phyloP scores from a whole-genome alignment of 2,797 vertebrate genomes.

The Bryconaethiops microstoma region DNA sequence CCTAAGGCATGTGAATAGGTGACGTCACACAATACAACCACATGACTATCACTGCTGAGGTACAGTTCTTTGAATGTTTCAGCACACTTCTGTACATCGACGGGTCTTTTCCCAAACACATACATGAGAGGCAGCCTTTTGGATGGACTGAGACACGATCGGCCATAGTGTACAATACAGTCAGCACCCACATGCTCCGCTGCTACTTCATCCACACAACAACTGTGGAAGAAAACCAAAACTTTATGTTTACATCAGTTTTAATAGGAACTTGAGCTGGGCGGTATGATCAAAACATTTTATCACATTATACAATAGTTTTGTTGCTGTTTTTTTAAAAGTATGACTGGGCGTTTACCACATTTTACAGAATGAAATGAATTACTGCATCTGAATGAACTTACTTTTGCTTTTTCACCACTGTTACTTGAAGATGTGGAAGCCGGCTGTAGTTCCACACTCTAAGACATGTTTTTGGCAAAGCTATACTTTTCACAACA shows the following conservation, averaged over 20 bases:
- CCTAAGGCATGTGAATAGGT: constrained; percentile 78
- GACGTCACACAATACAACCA: constrained; percentile 87
- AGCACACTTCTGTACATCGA: constrained; percentile 77
- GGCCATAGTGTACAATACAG: constrained; percentile 90
- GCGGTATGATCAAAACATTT: no score
- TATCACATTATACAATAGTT: no score
- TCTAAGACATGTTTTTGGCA: no score
- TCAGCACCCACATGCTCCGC: constrained; percentile 86
- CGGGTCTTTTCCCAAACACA: constrained; percentile 70
- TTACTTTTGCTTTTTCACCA: no score
- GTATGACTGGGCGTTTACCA: no score
- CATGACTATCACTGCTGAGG: constrained; percentile 72
- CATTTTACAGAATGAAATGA: no score
- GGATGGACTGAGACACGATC: constrained; percentile 90
- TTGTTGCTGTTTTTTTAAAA: no score
- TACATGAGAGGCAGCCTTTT: constrained; percentile 82
- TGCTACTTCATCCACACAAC: constrained; percentile 94
- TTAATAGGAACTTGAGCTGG: neutral
- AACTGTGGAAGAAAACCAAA: constrained; percentile 74
- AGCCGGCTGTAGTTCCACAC: no score
- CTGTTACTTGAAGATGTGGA: no score
- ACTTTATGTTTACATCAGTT: neutral
- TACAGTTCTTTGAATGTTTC: constrained; percentile 79
- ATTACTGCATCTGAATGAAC: no score
- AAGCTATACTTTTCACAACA: no score